These are phyloP conservation scores for Aporophyla nigra DNA, from an alignment of 2,888 invertebrate species.

Conservation along the genomic window DNA sequence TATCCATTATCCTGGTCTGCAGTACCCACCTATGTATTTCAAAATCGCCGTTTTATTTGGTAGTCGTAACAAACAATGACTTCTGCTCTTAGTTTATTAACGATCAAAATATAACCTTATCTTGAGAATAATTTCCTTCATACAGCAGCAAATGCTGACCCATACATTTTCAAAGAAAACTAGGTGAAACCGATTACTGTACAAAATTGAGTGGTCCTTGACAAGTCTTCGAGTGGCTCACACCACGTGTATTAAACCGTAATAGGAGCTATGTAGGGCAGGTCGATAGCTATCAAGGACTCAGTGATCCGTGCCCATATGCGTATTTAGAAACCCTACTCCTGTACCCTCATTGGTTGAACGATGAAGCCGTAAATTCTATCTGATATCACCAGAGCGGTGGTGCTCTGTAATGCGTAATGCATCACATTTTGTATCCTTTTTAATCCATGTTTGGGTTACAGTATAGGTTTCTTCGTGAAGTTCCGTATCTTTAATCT, in stretches of 20 bases:
- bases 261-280: slow-evolving; percentile 40
- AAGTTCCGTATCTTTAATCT: no score
- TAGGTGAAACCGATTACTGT: slow-evolving; percentile 37
- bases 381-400: background rate
- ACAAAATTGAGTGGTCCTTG: slow-evolving; percentile 29
- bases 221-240: slow-evolving; percentile 6
- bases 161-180: slow-evolving; percentile 9
- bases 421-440: slow-evolving; percentile 14
- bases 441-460: background rate
- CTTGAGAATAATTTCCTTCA: no score
- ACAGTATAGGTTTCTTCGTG: background rate
- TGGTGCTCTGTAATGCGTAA: background rate
- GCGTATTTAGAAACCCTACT: slow-evolving; percentile 28
- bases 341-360: background rate
- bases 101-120: no score
- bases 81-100: no score
- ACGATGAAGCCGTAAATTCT: background rate
- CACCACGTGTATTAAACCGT: slow-evolving; percentile 11
- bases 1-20: no score
- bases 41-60: no score
- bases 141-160: no score
- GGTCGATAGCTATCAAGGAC: slow-evolving; percentile 46
- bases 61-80: no score
- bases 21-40: no score
- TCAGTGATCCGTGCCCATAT: slow-evolving; percentile 21